These are phyloP conservation scores for Mola mola DNA, from an alignment of 2,113 vertebrate genomes.

Conservation along the genomic window DNA sequence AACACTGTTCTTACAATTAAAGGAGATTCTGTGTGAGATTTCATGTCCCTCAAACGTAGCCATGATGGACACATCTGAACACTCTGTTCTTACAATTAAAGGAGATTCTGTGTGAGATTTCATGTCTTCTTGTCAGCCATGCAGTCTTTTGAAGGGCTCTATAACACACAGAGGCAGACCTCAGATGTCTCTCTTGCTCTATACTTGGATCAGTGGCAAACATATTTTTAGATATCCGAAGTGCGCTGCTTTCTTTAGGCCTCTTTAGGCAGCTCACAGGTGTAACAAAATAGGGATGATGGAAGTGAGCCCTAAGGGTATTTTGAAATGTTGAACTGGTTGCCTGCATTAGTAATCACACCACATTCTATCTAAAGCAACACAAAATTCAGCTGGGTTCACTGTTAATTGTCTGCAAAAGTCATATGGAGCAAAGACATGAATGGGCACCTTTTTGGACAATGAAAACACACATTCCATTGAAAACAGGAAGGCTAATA, in stretches of 20 bases:
- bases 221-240: conserved; percentile 44
- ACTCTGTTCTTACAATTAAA: conserved; percentile 24
- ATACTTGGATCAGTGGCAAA: conserved; percentile 27
- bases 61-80: conserved; percentile 34
- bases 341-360: too few relatives aligned
- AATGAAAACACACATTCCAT: too few relatives aligned
- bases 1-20: conserved; percentile 23
- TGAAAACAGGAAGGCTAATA: too few relatives aligned
- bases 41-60: conserved; percentile 36
- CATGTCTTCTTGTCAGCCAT: conserved; percentile 53
- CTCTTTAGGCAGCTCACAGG: conserved; percentile 33
- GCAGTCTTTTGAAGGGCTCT: conserved; percentile 23
- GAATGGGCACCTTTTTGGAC: too few relatives aligned
- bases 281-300: conserved; percentile 32
- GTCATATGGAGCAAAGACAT: too few relatives aligned
- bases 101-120: conserved; percentile 31
- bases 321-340: conserved; percentile 23
- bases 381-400: too few relatives aligned
- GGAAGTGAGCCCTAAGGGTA: conserved; percentile 17
- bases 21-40: conserved; percentile 28
- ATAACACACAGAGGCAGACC: conserved; percentile 23
- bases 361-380: too few relatives aligned
- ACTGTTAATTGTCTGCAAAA: too few relatives aligned
- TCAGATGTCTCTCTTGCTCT: conserved; percentile 40
- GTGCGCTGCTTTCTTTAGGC: conserved; percentile 14